Conservation (phyloP, 2,113 vertebrate genomes). For the Lagenorhynchus albirostris region DNA sequence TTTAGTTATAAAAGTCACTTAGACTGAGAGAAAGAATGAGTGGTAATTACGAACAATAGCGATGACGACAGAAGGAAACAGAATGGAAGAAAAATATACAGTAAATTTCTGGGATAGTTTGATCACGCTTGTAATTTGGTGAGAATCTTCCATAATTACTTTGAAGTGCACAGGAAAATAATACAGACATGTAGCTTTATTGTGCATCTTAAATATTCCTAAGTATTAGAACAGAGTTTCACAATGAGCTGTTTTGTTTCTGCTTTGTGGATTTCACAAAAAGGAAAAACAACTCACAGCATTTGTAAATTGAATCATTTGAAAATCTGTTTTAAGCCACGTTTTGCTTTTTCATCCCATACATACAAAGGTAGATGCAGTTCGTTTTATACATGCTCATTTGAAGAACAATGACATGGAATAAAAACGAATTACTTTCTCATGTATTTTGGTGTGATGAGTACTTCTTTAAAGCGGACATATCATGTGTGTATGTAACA, state of each 20-base stretch:
- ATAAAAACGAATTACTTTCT: constrained; percentile 36
- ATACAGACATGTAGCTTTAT: background rate
- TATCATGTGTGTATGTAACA: constrained; percentile 37
- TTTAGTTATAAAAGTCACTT: background rate
- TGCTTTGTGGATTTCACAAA: constrained; percentile 14
- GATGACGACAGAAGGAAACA: background rate
- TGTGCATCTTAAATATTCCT: background rate
- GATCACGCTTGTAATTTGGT: background rate
- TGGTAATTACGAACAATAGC: background rate
- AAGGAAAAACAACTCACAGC: background rate
- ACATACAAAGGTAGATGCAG: background rate
- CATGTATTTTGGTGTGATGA: background rate
- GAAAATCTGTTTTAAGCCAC: background rate
- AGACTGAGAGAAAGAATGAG: background rate
- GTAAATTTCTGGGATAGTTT: background rate
- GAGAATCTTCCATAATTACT: background rate
- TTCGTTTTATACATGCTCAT: constrained; percentile 33
- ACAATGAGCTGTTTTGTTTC: background rate
- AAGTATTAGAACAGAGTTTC: background rate
- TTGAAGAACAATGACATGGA: constrained; percentile 26
- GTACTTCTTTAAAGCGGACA: constrained; percentile 54
- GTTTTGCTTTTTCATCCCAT: background rate
- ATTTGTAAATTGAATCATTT: background rate
- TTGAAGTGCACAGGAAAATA: background rate
- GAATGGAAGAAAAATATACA: background rate